Base-by-base conservation (phyloP, 2,797 vertebrate genomes). In the Scolopax bukidnonensis region DNA sequence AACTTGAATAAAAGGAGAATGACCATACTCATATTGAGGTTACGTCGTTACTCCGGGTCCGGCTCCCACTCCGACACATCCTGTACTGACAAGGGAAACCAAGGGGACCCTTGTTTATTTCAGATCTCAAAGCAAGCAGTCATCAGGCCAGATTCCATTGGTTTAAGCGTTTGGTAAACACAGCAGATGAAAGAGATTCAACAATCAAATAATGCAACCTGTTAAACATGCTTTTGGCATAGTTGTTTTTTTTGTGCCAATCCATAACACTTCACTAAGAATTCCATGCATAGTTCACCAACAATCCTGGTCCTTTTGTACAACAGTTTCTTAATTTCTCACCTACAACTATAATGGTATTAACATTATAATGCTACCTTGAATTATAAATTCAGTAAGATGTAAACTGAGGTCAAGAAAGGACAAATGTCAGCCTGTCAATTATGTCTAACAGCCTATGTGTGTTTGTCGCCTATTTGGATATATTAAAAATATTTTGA, bases 401-500 rank as follows among this genome's bases (percentile, higher is more conserved):
- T 38, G 14, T 47, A 89, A 84, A 95, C 51, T 32, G 43, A 95
- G 60, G 77, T 30, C 71, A 94, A 74, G 63, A 87, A 68, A 96
- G 75, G 74, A 90, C 57, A 95, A 95, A 94, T 48, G 50, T 64
- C 90, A 96, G 45, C 41, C 6, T 89, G 50, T 27, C 23, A 83
- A 40, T 87, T 89, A n/a, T 81, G 93, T 24, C 75, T 91, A 91
- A 92, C 79, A 87, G 74, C 27, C 63, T 84, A 50, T 45, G 74
- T 77, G 73, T 77, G 45, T 76, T 86, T 87, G 53, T 91, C 85
- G 77, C 76, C 79, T 95, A 9, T 92, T 93, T 95, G 87, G 96
- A 90, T 91, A 89, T 18, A 56, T 30, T 65, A 21, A 69, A 91
- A 93, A 88, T 90, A 96, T 93, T 92, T 97, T 96, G 61, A 96